Conservation (phyloP, 2,888 invertebrate genomes). For the Dasysyrphus albostriatus region DNA sequence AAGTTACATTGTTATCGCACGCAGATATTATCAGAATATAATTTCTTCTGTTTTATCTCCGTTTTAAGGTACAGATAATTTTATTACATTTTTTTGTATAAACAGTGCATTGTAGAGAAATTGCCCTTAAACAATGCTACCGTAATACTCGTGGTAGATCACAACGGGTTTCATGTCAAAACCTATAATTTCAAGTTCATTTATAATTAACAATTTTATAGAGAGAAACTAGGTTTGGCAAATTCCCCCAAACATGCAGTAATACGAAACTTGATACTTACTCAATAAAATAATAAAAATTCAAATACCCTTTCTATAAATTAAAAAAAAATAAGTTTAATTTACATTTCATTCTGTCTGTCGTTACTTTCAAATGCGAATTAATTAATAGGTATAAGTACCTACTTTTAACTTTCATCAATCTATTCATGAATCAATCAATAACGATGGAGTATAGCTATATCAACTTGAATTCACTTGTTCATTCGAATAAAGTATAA, state of each 20-base stretch:
- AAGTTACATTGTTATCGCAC: no score
- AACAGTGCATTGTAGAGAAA: no score
- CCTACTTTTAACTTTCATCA: conserved; percentile 8
- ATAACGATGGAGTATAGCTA: neutral
- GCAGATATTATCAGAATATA: no score
- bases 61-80: no score
- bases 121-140: no score
- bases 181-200: neutral
- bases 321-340: neutral
- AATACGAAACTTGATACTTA: neutral
- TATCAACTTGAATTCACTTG: conserved; percentile 7
- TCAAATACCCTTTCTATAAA: neutral
- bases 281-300: neutral
- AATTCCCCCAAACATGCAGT: no score
- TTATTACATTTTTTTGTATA: no score
- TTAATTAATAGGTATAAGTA: neutral
- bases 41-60: no score
- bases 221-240: no score
- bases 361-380: neutral
- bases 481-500: neutral
- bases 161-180: no score
- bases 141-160: no score
- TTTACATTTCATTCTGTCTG: neutral
- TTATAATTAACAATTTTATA: no score
- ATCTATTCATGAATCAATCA: conserved; percentile 19